Evolutionary conservation across 2,113 vertebrate species (phyloP).

Genomic region (Agelaius tricolor): DNA sequence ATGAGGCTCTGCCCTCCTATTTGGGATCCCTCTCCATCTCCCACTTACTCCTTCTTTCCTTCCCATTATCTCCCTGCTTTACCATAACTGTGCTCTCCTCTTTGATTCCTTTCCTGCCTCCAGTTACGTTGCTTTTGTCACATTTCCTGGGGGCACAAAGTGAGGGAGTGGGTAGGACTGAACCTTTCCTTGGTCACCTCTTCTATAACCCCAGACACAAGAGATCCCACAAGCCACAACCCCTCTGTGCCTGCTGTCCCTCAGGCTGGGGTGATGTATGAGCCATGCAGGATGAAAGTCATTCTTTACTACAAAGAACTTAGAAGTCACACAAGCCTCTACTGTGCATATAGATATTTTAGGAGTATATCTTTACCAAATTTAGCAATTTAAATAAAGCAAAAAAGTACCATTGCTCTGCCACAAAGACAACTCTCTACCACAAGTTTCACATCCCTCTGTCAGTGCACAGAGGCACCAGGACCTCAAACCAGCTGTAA

Average conservation of each 20-base stretch:
- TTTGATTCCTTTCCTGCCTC: neutral
- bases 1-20: neutral
- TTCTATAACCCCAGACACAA: neutral
- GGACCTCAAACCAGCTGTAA: neutral
- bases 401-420: neutral
- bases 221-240: neutral
- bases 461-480: neutral
- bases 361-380: neutral
- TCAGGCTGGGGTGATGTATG: neutral
- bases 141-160: neutral
- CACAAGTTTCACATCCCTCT: constrained; percentile 38
- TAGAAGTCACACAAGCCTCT: neutral
- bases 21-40: neutral
- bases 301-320: neutral
- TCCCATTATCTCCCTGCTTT: neutral
- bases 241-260: neutral
- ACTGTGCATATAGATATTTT: neutral
- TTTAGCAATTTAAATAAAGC: neutral
- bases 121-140: neutral
- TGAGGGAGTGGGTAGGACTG: neutral
- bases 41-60: neutral
- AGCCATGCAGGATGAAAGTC: neutral
- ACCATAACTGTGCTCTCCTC: neutral
- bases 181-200: neutral
- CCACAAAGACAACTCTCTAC: neutral